Evolutionary conservation across 2,888 invertebrate genomes (phyloP).

Genomic region (Parasteatoda lunata): DNA sequence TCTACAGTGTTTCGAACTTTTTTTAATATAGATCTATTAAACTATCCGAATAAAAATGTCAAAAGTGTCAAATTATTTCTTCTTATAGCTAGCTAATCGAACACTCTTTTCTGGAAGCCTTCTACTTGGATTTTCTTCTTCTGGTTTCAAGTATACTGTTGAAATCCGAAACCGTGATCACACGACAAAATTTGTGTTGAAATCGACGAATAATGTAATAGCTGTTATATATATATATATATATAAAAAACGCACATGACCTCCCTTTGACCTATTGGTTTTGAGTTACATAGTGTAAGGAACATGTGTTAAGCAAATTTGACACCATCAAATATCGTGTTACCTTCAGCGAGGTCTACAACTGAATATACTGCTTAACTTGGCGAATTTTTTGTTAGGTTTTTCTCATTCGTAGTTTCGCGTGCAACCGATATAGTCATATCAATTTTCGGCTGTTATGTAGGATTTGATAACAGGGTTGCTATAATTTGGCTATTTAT

Average conservation of each 20-base stretch:
- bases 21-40: no score
- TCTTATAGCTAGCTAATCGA: no score
- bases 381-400: slow-evolving; percentile 11
- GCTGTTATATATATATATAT: not conserved
- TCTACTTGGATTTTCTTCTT: not conserved
- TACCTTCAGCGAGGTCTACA: slow-evolving; percentile 53
- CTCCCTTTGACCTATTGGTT: slow-evolving; percentile 40
- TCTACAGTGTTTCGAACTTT: no score
- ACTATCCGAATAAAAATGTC: no score
- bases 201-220: slow-evolving; percentile 8
- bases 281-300: slow-evolving; percentile 53
- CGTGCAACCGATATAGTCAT: slow-evolving; percentile 53
- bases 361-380: slow-evolving; percentile 36
- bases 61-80: no score
- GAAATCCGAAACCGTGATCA: slow-evolving; percentile 9
- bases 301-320: slow-evolving; percentile 63
- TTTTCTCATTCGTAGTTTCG: slow-evolving; percentile 59
- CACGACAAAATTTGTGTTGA: slow-evolving; percentile 4
- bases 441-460: slow-evolving; percentile 62
- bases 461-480: slow-evolving; percentile 27
- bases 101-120: not conserved
- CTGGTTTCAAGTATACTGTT: slow-evolving; percentile 1
- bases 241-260: slow-evolving; percentile 15
- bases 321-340: slow-evolving; percentile 44
- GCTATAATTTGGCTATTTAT: not conserved